These are phyloP conservation scores for Phrynosoma platyrhinos DNA, from an alignment of 2,113 vertebrate species.

Conservation along the genomic window DNA sequence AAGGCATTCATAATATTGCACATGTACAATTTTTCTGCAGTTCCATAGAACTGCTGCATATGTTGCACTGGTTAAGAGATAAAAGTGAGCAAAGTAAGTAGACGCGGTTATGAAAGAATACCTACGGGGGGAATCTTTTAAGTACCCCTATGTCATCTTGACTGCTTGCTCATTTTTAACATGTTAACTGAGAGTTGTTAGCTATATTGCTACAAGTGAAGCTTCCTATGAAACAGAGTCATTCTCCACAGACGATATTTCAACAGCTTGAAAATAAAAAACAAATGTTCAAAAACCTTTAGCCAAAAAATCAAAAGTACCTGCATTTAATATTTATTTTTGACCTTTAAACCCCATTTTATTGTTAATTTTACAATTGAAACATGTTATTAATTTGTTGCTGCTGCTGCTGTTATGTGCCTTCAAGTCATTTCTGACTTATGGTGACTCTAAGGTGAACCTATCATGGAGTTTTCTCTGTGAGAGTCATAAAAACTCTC, in stretches of 20 bases:
- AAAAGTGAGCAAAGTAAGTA: neutral
- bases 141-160: neutral
- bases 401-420: no score
- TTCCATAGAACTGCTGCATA: neutral
- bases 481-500: no score
- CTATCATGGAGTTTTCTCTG: no score
- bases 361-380: neutral
- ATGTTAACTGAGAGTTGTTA: neutral
- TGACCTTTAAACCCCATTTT: neutral
- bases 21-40: neutral
- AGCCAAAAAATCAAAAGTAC: neutral
- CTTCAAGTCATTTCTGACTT: no score
- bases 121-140: neutral
- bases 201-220: neutral
- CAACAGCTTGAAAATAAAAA: neutral
- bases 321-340: neutral
- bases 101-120: no score
- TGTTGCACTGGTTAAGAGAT: neutral
- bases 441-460: no score
- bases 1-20: neutral
- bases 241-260: neutral
- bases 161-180: neutral
- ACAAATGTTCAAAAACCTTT: neutral
- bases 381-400: neutral
- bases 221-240: accelerated